Conservation (phyloP, 2,888 invertebrate genomes). For the Lasioglossum morio region DNA sequence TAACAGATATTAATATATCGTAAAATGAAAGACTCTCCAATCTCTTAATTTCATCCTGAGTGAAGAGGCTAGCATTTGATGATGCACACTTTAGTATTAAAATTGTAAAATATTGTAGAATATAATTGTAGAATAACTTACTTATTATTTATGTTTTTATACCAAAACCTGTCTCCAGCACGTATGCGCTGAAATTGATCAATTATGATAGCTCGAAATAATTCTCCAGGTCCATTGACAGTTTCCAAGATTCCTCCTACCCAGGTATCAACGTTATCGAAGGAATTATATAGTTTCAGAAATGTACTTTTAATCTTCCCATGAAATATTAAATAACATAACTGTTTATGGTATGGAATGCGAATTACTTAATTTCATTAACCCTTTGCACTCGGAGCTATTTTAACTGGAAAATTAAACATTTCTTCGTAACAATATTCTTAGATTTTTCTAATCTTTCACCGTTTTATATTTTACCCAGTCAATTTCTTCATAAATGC, state of each 20-base stretch:
- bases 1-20: slow-evolving; percentile 85
- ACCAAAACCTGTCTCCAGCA: slow-evolving; percentile 87
- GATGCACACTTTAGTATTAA: background rate
- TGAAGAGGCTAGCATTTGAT: slow-evolving; percentile 3
- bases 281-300: background rate
- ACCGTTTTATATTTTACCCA: too few relatives aligned
- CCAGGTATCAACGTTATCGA: slow-evolving; percentile 4
- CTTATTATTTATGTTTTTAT: slow-evolving; percentile 84
- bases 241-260: slow-evolving; percentile 86
- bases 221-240: slow-evolving; percentile 85
- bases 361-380: background rate
- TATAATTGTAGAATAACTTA: background rate
- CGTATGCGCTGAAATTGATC: slow-evolving; percentile 87
- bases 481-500: too few relatives aligned
- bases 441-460: too few relatives aligned
- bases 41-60: slow-evolving; percentile 64
- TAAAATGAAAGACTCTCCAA: slow-evolving; percentile 85
- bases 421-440: too few relatives aligned
- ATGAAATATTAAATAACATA: slow-evolving; percentile 1
- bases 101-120: background rate
- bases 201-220: slow-evolving; percentile 85
- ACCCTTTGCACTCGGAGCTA: background rate
- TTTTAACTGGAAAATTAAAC: too few relatives aligned
- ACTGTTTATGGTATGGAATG: background rate
- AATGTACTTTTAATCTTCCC: background rate